These are phyloP conservation scores for Spilosoma lubricipeda DNA, from an alignment of 2,888 invertebrate genomes.

Conservation along the genomic window DNA sequence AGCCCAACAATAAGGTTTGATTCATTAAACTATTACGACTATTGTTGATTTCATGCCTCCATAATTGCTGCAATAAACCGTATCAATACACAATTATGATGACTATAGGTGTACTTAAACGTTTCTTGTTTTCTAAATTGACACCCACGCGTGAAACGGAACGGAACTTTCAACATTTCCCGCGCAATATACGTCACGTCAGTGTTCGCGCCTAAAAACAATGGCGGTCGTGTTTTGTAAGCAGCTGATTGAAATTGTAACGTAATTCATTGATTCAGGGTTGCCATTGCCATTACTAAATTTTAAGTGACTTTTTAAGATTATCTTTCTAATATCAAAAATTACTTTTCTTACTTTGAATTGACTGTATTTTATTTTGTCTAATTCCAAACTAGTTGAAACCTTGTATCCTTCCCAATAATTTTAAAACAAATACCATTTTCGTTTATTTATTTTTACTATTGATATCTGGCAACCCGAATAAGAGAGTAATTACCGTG, in stretches of 20 bases:
- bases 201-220: slow-evolving; percentile 43
- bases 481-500: too few relatives aligned
- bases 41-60: not conserved
- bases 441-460: too few relatives aligned
- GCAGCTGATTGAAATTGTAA: slow-evolving; percentile 23
- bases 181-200: slow-evolving; percentile 27
- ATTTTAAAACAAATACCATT: too few relatives aligned
- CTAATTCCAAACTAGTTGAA: too few relatives aligned
- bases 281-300: not conserved
- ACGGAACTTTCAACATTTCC: slow-evolving; percentile 35
- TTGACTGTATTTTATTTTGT: too few relatives aligned
- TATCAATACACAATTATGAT: not conserved
- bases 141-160: slow-evolving; percentile 19
- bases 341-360: too few relatives aligned
- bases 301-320: too few relatives aligned
- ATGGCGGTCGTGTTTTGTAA: slow-evolving; percentile 42
- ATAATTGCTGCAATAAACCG: not conserved
- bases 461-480: too few relatives aligned
- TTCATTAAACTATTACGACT: not conserved
- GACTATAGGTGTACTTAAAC: not conserved
- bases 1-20: not conserved
- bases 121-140: slow-evolving; percentile 8
- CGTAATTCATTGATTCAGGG: not conserved
- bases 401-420: too few relatives aligned
- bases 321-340: too few relatives aligned